A percentile compares a stretch with the other conserved stretches of the same genome.
Conservation (phyloP, 2,113 vertebrate species). For the Antechinus flavipes region DNA sequence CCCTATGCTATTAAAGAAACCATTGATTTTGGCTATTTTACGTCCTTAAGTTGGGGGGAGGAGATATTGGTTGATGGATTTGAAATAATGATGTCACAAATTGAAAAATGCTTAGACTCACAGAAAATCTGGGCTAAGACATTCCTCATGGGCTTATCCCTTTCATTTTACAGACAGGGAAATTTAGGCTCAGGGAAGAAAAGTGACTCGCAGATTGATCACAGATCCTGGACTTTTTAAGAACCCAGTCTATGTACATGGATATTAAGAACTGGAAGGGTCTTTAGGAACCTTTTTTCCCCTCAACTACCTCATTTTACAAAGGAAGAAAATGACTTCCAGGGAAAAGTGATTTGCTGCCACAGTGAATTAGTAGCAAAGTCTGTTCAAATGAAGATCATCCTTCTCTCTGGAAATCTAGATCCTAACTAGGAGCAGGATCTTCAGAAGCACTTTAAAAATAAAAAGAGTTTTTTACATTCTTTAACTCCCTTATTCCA, state of each 20-base stretch:
- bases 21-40: not conserved
- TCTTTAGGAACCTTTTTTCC: not conserved
- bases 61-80: not conserved
- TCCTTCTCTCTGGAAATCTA: not conserved
- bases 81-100: not conserved
- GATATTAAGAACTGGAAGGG: not conserved
- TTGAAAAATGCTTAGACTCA: not conserved
- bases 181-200: not conserved
- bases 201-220: not conserved
- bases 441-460: not conserved
- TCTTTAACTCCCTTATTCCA: not conserved
- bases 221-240: not conserved
- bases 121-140: not conserved
- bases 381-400: not conserved
- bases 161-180: not conserved
- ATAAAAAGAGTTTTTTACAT: not conserved
- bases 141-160: not conserved
- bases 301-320: not conserved
- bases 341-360: not conserved
- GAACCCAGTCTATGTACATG: not conserved
- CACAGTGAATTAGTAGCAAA: not conserved
- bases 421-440: not conserved
- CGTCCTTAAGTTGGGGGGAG: not conserved
- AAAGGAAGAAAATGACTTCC: not conserved
- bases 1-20: not conserved